A percentile compares a stretch with the other conserved stretches of the same genome.
Conservation (phyloP, 2,113 vertebrate species). For the Anas platyrhynchos region DNA sequence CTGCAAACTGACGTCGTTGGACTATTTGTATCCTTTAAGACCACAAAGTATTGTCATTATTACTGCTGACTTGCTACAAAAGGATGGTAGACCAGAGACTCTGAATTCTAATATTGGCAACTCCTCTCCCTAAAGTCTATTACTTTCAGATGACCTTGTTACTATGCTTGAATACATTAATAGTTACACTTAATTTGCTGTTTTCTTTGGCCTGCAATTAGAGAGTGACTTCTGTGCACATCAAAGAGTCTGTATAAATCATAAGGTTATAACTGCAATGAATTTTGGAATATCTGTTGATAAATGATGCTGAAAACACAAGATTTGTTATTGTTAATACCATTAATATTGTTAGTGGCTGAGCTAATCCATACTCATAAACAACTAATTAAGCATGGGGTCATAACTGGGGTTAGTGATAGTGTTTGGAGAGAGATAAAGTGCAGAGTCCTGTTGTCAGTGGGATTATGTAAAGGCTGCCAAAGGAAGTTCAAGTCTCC, state of each 20-base stretch:
- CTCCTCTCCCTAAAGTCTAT: background rate
- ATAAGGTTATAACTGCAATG: slow-evolving; percentile 20
- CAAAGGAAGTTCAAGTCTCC: no score
- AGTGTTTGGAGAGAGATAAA: no score
- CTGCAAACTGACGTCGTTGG: background rate
- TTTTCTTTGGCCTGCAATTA: background rate
- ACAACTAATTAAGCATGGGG: background rate
- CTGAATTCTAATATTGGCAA: background rate
- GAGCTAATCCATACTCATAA: slow-evolving; percentile 55
- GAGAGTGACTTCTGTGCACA: background rate
- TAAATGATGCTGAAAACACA: background rate
- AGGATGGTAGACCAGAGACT: background rate
- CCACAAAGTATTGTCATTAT: background rate
- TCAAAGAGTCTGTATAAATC: background rate
- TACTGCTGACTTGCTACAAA: background rate
- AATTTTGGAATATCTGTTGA: slow-evolving; percentile 43
- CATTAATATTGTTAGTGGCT: background rate
- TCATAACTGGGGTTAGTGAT: no score
- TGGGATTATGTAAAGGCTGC: no score
- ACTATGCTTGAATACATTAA: background rate
- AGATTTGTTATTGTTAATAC: slow-evolving; percentile 13
- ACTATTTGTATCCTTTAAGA: background rate
- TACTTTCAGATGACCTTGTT: slow-evolving; percentile 31
- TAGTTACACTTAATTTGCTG: background rate
- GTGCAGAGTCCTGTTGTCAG: no score